Base-by-base conservation (phyloP, 2,113 vertebrate species). In the Pseudorasbora parva region DNA sequence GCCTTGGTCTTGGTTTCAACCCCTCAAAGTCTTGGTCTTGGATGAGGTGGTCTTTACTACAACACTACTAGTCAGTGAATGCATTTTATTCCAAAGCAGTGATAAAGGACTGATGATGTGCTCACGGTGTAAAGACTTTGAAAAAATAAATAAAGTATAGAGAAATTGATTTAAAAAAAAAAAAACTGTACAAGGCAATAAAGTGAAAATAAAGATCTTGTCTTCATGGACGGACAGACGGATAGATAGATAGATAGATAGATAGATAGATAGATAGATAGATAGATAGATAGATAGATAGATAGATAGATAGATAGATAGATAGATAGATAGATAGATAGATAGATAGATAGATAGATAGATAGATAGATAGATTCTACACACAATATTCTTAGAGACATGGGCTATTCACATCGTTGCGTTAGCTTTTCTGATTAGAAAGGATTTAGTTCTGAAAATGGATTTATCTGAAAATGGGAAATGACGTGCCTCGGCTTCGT, bases 401-500 rank as follows among this genome's bases (percentile, higher is more conserved):
- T 10, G 5, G 17, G 41, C 8, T 59, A 27, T 8, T 51, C 54
- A 71, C 37, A 17, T 57, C 25, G 49, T 30, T 12, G 3, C 41
- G 21, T n/a, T n/a, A 1, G 10, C 10, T 25, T 17, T 21, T 54
- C 17, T 54, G 51, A 7, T 54, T 30, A 27, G 17, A 68, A 23
- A 27, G n/a, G 68, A 60, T 88, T 45, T 60, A 5, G 7, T 8
- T 54, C 7, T 49, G 47, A 49, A 49, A 49, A 49, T 15, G 47
- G 78, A 81, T 72, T 45, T 1, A 45, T 43, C 87, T 80, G 56
- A 23, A 76, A 85, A 84, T 91, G 85, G 91, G 83, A 87, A 86
- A 87, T 92, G 92, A 93, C 92, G 88, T 84, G 45, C 73, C 27
- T 81, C 86, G 30, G 76, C 82, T 56, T 33, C 30, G 90, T 92